Base-by-base conservation (phyloP, 2,797 vertebrate species). In the Siniperca undulata region DNA sequence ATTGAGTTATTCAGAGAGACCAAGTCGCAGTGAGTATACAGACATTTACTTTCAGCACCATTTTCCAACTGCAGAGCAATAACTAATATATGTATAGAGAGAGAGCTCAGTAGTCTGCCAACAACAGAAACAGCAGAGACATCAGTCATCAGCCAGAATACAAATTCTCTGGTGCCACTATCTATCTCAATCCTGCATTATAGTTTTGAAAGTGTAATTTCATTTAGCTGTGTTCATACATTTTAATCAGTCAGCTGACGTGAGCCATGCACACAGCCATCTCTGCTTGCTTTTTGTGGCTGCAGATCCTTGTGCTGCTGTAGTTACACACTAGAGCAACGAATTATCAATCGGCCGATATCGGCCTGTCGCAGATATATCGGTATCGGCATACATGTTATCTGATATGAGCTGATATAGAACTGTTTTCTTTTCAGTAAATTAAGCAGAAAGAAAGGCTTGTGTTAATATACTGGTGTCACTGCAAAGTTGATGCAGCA, bases 191-290 rank as follows among this genome's bases (percentile, higher is more conserved):
- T 78, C 55, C 78, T 85, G 60, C 73, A 52, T 78, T 78, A 46
- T 56, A 66, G 50, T 70, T 84, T 42, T 74, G 40, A 72, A 62
- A 69, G 71, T 36, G 12, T 73, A 55, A 86, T 85, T 87, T 81
- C 27, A 80, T 81, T 83, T 70, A 52, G 70, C 42, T 55, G 62
- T 22, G 36, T 70, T 84, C 77, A 73, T 81, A 67, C 84, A 90
- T 87, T 88, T 75, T 68, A 82, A 88, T 88, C 70, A 85, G 66
- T 68, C 80, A 48, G 77, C 77, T 85, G 62, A 87, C 80, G 52
- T 17, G 38, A 88, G 19, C 52, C 42, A 48, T 19, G 53, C 64
- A 27, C 17, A 17, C 40, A 22, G 48, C n/a, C 59, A 10, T 34
- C 6, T 64, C 59, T 27, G 42, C 59, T 30, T 14, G 50, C 55